Base-by-base conservation (phyloP, 2,113 vertebrate species). In the Rana temporaria region DNA sequence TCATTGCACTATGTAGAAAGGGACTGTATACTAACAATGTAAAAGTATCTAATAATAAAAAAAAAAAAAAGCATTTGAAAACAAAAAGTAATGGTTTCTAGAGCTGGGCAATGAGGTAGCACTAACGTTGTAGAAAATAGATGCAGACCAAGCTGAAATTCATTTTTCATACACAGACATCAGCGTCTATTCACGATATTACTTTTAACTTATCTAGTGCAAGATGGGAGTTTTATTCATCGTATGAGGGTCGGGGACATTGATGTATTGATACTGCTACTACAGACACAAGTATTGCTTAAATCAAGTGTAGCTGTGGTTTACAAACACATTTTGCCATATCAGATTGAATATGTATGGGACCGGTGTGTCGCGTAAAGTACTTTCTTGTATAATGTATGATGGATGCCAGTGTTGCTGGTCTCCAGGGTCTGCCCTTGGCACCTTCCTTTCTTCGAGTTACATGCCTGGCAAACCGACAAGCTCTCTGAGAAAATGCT, bases 31-130 rank as follows among this genome's bases (percentile, higher is more conserved):
- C 22, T 67, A 78, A 78, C 56, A 66, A 56, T 2, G 38, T 66
- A 66, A 55, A 78, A 67, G 18, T 22, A 78, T 66, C 62, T 32
- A 66, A 78, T 66, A 2, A 24, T 16, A 62, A 48, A 42, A 42
- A 42, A 42, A 42, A 42, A 12, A 48, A 48, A 76, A 24, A 11
- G 7, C 30, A 74, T 73, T 20, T 65, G 20, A 66, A 55, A 72
- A 18, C 52, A 74, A 75, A 64, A 57, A 38, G n/a, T 22, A 56
- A 76, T 67, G 20, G n/a, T 74, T 42, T 68, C 52, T 60, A 67
- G 63, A 60, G 71, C 80, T 76, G 81, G 71, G 71, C 81, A 82
- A 82, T 82, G 72, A 82, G 26, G 71, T 82, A 68, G 62, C 60
- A 82, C 70, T 82, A 75, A 82, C 53, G 42, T 69, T 65, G 67